Conservation (phyloP, 2,888 invertebrate genomes). For the Muscina levida region DNA sequence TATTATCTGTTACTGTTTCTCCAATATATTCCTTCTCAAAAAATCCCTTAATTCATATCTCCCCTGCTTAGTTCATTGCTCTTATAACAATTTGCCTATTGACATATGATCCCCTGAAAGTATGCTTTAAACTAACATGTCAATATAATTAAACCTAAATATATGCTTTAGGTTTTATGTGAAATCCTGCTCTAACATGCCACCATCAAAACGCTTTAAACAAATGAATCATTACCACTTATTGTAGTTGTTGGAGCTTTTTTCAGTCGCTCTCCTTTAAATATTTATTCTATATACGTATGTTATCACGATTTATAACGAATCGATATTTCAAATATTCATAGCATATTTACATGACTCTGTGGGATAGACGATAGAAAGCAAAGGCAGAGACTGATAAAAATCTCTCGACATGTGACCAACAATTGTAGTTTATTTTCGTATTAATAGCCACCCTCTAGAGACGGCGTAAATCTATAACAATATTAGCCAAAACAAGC, state of each 20-base stretch:
- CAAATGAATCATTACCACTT: not conserved
- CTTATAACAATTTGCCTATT: too few species aligned
- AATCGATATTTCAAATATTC: slow-evolving; percentile 64
- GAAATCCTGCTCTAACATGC: not conserved
- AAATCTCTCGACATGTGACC: slow-evolving; percentile 63
- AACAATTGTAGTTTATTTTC: slow-evolving; percentile 51
- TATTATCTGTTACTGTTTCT: too few species aligned
- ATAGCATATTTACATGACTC: slow-evolving; percentile 57
- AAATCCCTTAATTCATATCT: too few species aligned
- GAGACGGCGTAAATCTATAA: slow-evolving; percentile 50
- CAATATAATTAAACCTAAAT: too few species aligned
- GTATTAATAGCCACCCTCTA: slow-evolving; percentile 48
- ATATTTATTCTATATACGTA: slow-evolving; percentile 10
- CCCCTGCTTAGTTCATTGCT: too few species aligned
- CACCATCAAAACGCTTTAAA: not conserved
- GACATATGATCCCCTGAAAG: too few species aligned
- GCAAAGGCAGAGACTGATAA: slow-evolving; percentile 37
- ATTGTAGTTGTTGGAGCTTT: too few species aligned
- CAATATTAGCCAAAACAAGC: slow-evolving; percentile 58
- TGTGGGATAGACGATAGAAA: slow-evolving; percentile 1
- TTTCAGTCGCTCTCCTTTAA: not conserved
- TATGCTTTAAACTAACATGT: too few species aligned
- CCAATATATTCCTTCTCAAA: too few species aligned
- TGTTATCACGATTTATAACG: slow-evolving; percentile 60
- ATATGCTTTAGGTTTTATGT: not conserved